phyloP scores from a whole-genome alignment of 2,888 invertebrate species.

The Ariolimax columbianus region DNA sequence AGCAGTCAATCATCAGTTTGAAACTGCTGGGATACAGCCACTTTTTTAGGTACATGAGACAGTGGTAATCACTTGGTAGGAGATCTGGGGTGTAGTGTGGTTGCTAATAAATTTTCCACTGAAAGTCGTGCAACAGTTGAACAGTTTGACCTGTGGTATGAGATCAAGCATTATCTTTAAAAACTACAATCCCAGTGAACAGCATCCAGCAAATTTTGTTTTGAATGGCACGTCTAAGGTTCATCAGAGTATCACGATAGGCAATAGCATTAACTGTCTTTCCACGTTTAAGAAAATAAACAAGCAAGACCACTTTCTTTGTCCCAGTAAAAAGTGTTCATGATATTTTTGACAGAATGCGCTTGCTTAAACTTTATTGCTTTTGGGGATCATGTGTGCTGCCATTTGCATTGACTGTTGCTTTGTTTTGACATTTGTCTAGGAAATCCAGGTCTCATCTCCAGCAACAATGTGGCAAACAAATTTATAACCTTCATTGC shows the following conservation, averaged over 20 bases:
- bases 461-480: neutral
- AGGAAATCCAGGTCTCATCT: neutral
- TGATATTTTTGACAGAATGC: too few species aligned
- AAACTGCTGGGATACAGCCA: neutral
- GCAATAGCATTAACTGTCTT: neutral
- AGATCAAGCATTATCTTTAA: too few species aligned
- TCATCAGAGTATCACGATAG: neutral
- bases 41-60: neutral
- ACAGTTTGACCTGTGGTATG: too few species aligned
- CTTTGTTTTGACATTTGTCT: neutral
- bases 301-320: neutral
- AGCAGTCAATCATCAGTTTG: constrained; percentile 13
- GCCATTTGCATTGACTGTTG: constrained; percentile 8
- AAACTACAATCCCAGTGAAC: too few species aligned
- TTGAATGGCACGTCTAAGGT: too few species aligned
- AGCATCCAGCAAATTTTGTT: too few species aligned
- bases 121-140: too few species aligned
- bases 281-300: too few species aligned
- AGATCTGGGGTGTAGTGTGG: too few species aligned
- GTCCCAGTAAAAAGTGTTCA: neutral
- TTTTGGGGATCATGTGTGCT: neutral
- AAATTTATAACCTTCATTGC: neutral
- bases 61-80: too few species aligned
- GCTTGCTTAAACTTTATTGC: neutral
- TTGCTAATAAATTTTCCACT: too few species aligned